Conservation (phyloP, 2,888 invertebrate genomes). For the Drosophila atroscutellata region DNA sequence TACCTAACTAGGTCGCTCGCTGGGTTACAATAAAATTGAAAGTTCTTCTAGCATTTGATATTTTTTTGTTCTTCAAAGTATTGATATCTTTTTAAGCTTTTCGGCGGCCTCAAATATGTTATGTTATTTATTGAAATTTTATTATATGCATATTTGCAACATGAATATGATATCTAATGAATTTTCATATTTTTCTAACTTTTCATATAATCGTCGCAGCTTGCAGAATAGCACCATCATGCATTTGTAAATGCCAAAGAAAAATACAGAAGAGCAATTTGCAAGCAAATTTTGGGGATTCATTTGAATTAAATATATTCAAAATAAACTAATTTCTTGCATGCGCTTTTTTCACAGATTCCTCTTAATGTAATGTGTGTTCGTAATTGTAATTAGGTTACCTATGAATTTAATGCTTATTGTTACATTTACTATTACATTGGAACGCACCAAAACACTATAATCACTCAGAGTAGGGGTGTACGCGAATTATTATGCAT, state of each 20-base stretch:
- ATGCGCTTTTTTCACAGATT: slow-evolving; percentile 41
- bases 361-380: slow-evolving; percentile 44
- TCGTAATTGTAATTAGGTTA: slow-evolving; percentile 46
- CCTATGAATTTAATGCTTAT: slow-evolving; percentile 35
- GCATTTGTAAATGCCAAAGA: slow-evolving; percentile 83
- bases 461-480: neutral
- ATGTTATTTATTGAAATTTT: slow-evolving; percentile 11
- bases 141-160: slow-evolving; percentile 9
- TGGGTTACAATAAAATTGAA: slow-evolving; percentile 2
- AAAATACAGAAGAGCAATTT: slow-evolving; percentile 15
- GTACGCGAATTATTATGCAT: neutral
- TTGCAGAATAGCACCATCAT: slow-evolving; percentile 85
- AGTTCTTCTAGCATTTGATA: neutral
- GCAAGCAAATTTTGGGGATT: slow-evolving; percentile 22
- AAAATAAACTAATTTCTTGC: slow-evolving; percentile 42
- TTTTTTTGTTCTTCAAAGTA: slow-evolving; percentile 68
- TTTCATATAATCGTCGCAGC: slow-evolving; percentile 80
- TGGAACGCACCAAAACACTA: slow-evolving; percentile 3
- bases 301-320: slow-evolving; percentile 16
- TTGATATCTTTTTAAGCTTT: slow-evolving; percentile 73
- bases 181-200: slow-evolving; percentile 52
- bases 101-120: slow-evolving; percentile 36
- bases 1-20: slow-evolving; percentile 21
- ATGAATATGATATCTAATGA: slow-evolving; percentile 50
- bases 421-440: slow-evolving; percentile 29